Evolutionary conservation across 2,888 invertebrate genomes (phyloP).

Genomic region (Ochropleura leucogaster): DNA sequence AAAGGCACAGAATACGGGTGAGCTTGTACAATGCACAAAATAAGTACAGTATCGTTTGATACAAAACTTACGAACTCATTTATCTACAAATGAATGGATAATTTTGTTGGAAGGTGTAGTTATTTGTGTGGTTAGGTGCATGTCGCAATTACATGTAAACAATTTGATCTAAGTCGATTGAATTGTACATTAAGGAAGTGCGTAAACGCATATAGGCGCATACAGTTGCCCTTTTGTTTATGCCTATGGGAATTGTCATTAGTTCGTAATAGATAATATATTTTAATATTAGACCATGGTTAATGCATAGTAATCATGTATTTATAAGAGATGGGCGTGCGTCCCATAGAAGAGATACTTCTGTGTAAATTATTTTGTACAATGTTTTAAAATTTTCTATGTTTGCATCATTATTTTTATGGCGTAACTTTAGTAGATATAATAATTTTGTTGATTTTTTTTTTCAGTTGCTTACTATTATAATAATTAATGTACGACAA

Average conservation of each 20-base stretch:
- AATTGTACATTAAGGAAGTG: slow-evolving; percentile 59
- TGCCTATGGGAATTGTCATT: slow-evolving; percentile 71
- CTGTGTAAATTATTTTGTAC: slow-evolving; percentile 88
- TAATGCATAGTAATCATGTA: slow-evolving; percentile 77
- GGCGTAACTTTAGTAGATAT: slow-evolving; percentile 71
- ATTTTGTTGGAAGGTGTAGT: slow-evolving; percentile 53
- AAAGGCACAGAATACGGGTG: slow-evolving; percentile 62
- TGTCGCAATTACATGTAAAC: slow-evolving; percentile 50
- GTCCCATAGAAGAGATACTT: slow-evolving; percentile 71
- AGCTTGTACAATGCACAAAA: slow-evolving; percentile 46
- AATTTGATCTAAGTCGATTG: slow-evolving; percentile 61
- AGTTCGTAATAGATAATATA: slow-evolving; percentile 73
- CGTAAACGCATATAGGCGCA: slow-evolving; percentile 68
- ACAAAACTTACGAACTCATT: slow-evolving; percentile 42
- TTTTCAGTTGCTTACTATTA: slow-evolving; percentile 86
- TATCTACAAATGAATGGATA: slow-evolving; percentile 46
- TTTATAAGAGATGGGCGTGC: slow-evolving; percentile 70
- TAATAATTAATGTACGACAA: slow-evolving; percentile 78
- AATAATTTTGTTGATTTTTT: slow-evolving; percentile 82
- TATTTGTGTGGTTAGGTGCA: slow-evolving; percentile 58
- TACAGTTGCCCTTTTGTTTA: slow-evolving; percentile 64
- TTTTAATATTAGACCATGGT: slow-evolving; percentile 75
- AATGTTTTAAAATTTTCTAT: slow-evolving; percentile 80
- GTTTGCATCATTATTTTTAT: slow-evolving; percentile 83
- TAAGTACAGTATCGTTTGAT: slow-evolving; percentile 45